These are phyloP conservation scores for Nomada hirtipes DNA, from an alignment of 2,888 invertebrate genomes.

Conservation along the genomic window DNA sequence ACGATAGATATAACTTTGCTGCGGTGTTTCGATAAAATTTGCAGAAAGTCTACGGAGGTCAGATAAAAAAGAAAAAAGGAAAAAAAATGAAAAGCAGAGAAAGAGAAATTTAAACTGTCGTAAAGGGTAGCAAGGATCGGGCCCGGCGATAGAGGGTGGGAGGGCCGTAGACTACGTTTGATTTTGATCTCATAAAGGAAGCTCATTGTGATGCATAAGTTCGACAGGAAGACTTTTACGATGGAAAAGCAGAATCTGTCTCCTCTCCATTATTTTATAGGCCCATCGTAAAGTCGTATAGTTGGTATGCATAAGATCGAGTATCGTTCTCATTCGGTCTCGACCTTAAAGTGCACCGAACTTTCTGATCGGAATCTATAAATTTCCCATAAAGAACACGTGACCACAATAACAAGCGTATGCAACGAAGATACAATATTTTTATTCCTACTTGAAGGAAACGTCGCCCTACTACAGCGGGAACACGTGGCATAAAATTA, in stretches of 20 bases:
- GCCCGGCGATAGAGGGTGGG: not conserved
- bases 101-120: not conserved
- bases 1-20: not conserved
- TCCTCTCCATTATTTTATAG: slow-evolving; percentile 41
- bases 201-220: slow-evolving; percentile 56
- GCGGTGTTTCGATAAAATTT: too few relatives aligned
- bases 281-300: slow-evolving; percentile 16
- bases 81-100: too few relatives aligned
- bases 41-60: too few relatives aligned
- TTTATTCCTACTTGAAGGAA: not conserved
- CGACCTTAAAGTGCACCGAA: slow-evolving; percentile 18
- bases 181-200: slow-evolving; percentile 30
- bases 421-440: not conserved
- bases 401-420: slow-evolving; percentile 1
- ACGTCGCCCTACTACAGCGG: not conserved
- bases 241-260: slow-evolving; percentile 31
- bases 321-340: slow-evolving; percentile 27
- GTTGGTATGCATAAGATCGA: slow-evolving; percentile 54
- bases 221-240: slow-evolving; percentile 27
- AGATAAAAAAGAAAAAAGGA: not conserved
- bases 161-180: slow-evolving; percentile 13
- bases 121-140: not conserved
- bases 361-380: slow-evolving; percentile 11
- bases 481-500: too few relatives aligned
- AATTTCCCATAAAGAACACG: slow-evolving; percentile 6